These are phyloP conservation scores for Drosophila koepferae DNA, from an alignment of 2,888 invertebrate species.

Conservation along the genomic window DNA sequence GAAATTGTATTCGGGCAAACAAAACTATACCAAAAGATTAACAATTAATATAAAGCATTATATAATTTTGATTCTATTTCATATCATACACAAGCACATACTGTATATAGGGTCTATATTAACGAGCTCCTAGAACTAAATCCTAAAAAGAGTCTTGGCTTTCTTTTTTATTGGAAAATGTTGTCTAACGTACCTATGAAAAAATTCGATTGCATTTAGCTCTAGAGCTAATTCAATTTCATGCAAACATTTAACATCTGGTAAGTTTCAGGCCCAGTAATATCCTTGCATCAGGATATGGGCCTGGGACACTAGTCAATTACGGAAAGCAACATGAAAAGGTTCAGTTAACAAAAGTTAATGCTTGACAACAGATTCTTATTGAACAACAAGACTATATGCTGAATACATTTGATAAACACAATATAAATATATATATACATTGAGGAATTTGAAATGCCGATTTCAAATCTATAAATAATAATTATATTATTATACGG, in stretches of 20 bases:
- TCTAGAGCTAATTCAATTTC: not conserved
- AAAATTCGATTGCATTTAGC: not conserved
- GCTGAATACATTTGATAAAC: slow-evolving; percentile 2
- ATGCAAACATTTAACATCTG: slow-evolving; percentile 6
- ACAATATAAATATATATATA: not conserved
- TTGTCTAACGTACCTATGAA: slow-evolving; percentile 6
- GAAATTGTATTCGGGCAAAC: slow-evolving; percentile 6
- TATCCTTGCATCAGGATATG: not conserved
- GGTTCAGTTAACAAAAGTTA: not conserved
- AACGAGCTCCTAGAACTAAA: not conserved
- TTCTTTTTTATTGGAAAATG: not conserved
- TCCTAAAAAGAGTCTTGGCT: not conserved
- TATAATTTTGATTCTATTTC: not conserved
- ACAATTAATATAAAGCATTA: slow-evolving; percentile 5
- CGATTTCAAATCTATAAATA: not conserved
- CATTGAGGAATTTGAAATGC: not conserved
- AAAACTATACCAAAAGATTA: slow-evolving; percentile 21
- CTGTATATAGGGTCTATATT: not conserved
- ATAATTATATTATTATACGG: not conserved
- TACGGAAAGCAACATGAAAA: not conserved
- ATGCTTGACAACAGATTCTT: not conserved
- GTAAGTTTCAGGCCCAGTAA: not conserved
- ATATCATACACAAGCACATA: not conserved
- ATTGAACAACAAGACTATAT: not conserved
- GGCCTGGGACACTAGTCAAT: slow-evolving; percentile 15